A percentile compares a stretch with the other conserved stretches of the same genome.
These are phyloP conservation scores for Gibbula magus DNA, from an alignment of 2,888 invertebrate genomes.

Conservation along the genomic window DNA sequence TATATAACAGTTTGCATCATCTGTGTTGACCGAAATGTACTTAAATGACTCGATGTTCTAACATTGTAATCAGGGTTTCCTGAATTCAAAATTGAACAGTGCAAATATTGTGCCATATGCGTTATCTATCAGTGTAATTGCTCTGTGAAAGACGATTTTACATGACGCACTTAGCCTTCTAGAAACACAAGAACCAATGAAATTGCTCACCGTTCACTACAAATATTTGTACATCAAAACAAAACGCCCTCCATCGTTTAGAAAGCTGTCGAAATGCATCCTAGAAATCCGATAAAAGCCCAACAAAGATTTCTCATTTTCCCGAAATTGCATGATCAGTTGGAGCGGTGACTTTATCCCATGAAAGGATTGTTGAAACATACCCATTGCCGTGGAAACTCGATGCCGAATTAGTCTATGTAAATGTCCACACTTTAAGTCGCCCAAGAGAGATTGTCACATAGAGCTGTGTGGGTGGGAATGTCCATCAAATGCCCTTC, in stretches of 20 bases:
- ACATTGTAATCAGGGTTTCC: neutral
- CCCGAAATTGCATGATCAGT: neutral
- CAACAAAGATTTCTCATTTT: neutral
- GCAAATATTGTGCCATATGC: conserved; percentile 1
- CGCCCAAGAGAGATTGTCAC: neutral
- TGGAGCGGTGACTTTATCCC: neutral
- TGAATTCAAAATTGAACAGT: neutral
- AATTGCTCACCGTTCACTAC: neutral
- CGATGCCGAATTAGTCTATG: neutral
- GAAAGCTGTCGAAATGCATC: conserved; percentile 6
- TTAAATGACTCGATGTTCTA: no score
- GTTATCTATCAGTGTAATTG: conserved; percentile 9
- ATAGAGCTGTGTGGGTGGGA: neutral
- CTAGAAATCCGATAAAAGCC: neutral
- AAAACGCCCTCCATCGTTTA: conserved; percentile 15
- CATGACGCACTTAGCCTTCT: neutral
- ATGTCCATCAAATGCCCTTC: neutral
- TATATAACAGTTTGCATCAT: no score
- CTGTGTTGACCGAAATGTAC: no score
- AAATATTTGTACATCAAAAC: conserved; percentile 23
- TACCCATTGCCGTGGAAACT: neutral
- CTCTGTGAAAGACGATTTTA: neutral
- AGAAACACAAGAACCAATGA: conserved; percentile 7
- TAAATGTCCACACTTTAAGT: neutral
- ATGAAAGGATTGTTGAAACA: neutral